Conservation (phyloP, 1,140 invertebrate species). For the Pseudomyrmex gracilis region DNA sequence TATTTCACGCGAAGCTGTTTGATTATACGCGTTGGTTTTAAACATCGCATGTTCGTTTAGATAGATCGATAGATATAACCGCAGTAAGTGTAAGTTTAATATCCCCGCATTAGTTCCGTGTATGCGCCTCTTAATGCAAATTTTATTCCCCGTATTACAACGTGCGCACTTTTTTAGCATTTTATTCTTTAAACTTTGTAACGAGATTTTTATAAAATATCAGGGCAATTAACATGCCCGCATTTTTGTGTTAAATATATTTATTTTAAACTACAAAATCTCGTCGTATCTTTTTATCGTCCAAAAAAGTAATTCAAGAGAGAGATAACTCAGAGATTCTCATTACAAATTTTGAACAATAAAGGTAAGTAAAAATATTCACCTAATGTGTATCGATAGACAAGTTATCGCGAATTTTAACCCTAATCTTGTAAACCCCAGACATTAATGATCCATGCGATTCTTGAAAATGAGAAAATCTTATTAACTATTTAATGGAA, state of each 20-base stretch:
- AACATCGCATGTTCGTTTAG: conserved; percentile 34
- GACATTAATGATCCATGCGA: no score
- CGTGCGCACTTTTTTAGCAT: background rate
- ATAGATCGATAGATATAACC: conserved; percentile 34
- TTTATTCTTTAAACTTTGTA: conserved; percentile 26
- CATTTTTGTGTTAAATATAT: background rate
- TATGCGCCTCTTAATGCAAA: background rate
- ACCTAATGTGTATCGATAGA: no score
- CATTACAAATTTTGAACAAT: no score
- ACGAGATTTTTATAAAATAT: background rate
- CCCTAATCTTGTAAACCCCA: no score
- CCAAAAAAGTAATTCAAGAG: no score
- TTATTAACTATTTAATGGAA: no score
- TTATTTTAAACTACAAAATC: no score
- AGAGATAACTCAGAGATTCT: no score
- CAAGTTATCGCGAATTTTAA: no score
- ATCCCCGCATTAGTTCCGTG: conserved; percentile 11
- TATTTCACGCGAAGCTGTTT: conserved; percentile 28
- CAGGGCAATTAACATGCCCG: background rate
- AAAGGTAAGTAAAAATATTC: no score
- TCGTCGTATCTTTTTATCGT: no score
- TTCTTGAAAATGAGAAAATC: no score
- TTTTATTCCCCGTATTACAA: conserved; percentile 16
- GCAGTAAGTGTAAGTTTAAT: conserved; percentile 1
- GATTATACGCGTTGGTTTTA: conserved; percentile 20